phyloP scores from a whole-genome alignment of 2,797 vertebrate species.

The Pseudopleuronectes americanus region DNA sequence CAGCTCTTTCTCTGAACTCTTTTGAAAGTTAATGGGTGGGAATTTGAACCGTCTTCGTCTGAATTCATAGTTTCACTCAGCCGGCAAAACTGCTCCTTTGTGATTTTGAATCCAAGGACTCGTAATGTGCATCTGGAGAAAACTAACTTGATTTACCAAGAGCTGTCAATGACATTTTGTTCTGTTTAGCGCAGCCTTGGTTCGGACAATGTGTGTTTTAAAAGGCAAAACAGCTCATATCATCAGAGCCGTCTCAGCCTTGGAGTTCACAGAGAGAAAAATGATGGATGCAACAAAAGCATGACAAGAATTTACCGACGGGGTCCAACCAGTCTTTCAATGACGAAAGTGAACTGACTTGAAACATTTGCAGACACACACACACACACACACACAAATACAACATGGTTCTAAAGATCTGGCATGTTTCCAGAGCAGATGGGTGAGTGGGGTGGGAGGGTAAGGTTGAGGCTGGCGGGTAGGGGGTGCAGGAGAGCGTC shows the following conservation, averaged over 20 bases:
- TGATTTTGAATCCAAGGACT: conserved; percentile 43
- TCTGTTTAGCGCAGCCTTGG: conserved; percentile 8
- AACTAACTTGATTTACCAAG: conserved; percentile 32
- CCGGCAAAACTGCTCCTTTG: conserved; percentile 20
- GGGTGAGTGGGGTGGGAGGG: conserved; percentile 44
- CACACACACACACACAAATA: conserved; percentile 57
- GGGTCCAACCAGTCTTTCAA: conserved; percentile 30
- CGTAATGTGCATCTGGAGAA: conserved; percentile 24
- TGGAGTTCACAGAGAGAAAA: conserved; percentile 32
- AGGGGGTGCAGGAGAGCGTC: conserved; percentile 65
- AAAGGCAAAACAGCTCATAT: conserved; percentile 35
- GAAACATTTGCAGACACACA: conserved; percentile 34
- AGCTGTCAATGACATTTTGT: conserved; percentile 6
- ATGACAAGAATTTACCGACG: conserved; percentile 30
- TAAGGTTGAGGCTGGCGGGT: conserved; percentile 46
- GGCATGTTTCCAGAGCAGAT: conserved; percentile 80
- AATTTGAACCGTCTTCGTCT: conserved; percentile 22
- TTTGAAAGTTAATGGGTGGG: conserved; percentile 14
- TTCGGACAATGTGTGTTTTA: conserved; percentile 25
- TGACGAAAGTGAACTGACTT: conserved; percentile 44
- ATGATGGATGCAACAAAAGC: conserved; percentile 34
- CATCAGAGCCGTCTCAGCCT: conserved; percentile 36
- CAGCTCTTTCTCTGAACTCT: conserved; percentile 33
- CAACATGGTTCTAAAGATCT: conserved; percentile 67
- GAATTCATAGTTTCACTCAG: conserved; percentile 28